Conservation (phyloP, 2,888 invertebrate species). For the Priocnemis perturbator region DNA sequence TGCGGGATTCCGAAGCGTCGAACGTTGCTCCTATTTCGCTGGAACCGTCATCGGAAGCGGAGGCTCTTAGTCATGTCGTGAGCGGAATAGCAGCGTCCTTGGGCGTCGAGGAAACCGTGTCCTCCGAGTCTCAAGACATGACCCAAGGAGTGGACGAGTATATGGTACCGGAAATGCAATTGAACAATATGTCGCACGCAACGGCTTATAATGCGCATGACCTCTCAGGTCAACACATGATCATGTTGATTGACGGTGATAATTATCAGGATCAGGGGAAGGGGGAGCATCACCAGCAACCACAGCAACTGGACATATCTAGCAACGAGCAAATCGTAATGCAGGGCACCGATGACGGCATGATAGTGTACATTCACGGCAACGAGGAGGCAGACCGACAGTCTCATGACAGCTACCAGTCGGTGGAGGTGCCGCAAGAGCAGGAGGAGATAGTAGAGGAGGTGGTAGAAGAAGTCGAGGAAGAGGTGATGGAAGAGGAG, state of each 20-base stretch:
- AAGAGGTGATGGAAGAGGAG: conserved; percentile 66
- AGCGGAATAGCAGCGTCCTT: conserved; percentile 79
- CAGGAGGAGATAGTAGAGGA: conserved; percentile 69
- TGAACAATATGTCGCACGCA: conserved; percentile 52
- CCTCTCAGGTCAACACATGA: conserved; percentile 71
- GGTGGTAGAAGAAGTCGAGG: conserved; percentile 67
- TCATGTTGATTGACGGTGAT: conserved; percentile 68
- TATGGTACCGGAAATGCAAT: conserved; percentile 60
- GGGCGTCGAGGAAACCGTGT: conserved; percentile 77
- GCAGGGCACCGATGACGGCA: conserved; percentile 67
- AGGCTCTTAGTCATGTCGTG: conserved; percentile 78
- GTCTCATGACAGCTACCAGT: conserved; percentile 51
- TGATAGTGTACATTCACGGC: conserved; percentile 71
- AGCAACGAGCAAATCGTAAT: conserved; percentile 67
- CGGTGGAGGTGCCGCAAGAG: conserved; percentile 50
- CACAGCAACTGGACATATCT: conserved; percentile 66
- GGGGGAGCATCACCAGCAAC: conserved; percentile 57
- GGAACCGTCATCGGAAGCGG: conserved; percentile 78
- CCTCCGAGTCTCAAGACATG: conserved; percentile 77
- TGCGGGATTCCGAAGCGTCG: conserved; percentile 38
- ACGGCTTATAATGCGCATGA: conserved; percentile 73
- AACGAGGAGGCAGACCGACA: conserved; percentile 59
- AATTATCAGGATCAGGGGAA: conserved; percentile 57
- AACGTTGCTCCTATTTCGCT: conserved; percentile 58
- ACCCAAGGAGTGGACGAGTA: conserved; percentile 58